These are phyloP conservation scores for Garrulus glandarius DNA, from an alignment of 2,797 vertebrate species.

Conservation along the genomic window DNA sequence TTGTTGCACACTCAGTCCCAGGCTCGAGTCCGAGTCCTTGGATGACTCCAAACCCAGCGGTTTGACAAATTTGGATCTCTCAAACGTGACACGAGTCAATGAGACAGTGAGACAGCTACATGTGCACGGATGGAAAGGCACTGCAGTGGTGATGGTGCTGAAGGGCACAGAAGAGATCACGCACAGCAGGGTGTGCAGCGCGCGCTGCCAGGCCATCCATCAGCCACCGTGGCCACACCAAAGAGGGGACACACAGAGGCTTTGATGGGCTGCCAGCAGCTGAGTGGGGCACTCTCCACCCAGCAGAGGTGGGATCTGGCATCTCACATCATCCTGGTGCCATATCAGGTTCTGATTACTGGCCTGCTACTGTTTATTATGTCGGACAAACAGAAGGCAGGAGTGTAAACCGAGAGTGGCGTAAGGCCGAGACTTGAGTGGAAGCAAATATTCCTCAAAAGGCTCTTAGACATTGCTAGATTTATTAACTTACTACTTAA, in stretches of 20 bases:
- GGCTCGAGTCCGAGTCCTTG: background rate
- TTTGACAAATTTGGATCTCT: background rate
- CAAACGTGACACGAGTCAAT: background rate
- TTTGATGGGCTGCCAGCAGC: background rate
- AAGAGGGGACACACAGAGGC: background rate
- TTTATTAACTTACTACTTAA: background rate
- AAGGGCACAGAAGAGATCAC: background rate
- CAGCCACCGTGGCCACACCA: fast-evolving
- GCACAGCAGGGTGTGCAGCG: fast-evolving
- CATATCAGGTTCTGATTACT: background rate
- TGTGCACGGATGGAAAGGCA: fast-evolving
- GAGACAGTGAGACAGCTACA: background rate
- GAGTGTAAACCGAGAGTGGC: background rate
- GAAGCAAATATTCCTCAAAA: slow-evolving; percentile 4
- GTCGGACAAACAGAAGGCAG: background rate
- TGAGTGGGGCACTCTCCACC: background rate
- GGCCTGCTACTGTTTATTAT: background rate
- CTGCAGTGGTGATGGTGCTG: fast-evolving
- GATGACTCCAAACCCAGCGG: background rate
- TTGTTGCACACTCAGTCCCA: background rate
- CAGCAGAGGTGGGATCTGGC: fast-evolving
- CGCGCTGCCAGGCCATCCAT: fast-evolving
- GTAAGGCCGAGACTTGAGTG: background rate
- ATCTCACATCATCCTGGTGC: background rate
- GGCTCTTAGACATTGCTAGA: background rate